These are phyloP conservation scores for Amiota mariae DNA, from an alignment of 2,888 invertebrate species.

Conservation along the genomic window DNA sequence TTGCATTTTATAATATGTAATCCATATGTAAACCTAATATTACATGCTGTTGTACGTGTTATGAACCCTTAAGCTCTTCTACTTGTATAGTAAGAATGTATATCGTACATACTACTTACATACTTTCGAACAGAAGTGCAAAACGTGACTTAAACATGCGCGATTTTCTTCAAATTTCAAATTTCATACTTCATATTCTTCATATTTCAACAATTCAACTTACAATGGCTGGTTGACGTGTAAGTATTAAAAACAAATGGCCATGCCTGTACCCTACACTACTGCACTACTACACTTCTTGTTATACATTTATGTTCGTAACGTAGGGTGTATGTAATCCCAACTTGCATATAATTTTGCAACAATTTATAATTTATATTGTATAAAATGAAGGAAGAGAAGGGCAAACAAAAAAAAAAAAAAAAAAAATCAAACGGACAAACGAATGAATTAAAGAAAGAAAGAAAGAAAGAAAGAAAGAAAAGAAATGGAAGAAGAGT, in stretches of 20 bases:
- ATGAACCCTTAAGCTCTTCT: too few species aligned
- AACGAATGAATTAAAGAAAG: slow-evolving; percentile 1
- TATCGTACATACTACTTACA: slow-evolving; percentile 48
- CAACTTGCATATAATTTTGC: slow-evolving; percentile 65
- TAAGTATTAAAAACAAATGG: neutral
- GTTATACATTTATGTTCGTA: neutral
- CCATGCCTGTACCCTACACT: too few species aligned
- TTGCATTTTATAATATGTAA: slow-evolving; percentile 3
- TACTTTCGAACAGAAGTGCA: slow-evolving; percentile 63
- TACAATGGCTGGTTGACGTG: neutral
- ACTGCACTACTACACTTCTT: too few species aligned
- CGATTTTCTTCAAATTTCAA: too few species aligned
- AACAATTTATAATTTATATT: slow-evolving; percentile 66
- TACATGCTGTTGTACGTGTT: too few species aligned
- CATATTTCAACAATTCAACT: too few species aligned
- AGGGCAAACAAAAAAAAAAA: slow-evolving; percentile 51
- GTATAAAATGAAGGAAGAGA: slow-evolving; percentile 60
- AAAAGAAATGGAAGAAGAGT: too few species aligned
- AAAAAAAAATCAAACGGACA: slow-evolving; percentile 29
- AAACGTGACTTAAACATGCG: slow-evolving; percentile 64
- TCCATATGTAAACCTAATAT: slow-evolving; percentile 4
- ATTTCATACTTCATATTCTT: too few species aligned
- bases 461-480: neutral
- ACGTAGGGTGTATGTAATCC: slow-evolving; percentile 49
- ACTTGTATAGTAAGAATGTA: too few species aligned